Evolutionary conservation across 2,797 vertebrate species (phyloP), one percentile per base, ranked within the genome.

Genomic region (Staurois parvus): DNA sequence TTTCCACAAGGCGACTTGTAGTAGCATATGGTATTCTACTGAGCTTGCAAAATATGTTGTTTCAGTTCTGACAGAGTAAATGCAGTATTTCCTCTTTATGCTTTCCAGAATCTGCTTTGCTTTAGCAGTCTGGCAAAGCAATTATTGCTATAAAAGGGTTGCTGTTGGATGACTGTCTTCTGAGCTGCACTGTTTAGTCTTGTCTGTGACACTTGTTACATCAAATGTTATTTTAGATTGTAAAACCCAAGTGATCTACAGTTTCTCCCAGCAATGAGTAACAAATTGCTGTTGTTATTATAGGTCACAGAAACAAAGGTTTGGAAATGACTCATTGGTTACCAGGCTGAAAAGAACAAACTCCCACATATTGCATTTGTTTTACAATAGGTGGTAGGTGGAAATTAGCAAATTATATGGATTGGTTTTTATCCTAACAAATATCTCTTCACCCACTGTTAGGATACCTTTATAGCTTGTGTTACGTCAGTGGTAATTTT

Each of bases 1-100:
- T 84, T 85, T 66, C 85, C 72, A 48, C 79, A 72, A 73, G 72
- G 79, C 79, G 82, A 86, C 79, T 86, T 86, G 73, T 73, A 86
- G 79, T 52, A 82, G 24, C 85, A 86, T 86, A 86, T 86, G 74
- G 79, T 86, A 77, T 82, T 82, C 66, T 67, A 76, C 79, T 77
- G 85, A 82, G 85, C 52, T 79, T 77, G 67, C 79, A 85, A 34
- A 59, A 72, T 81, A 59, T 66, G 52, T 52, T 77, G 73, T 30
- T 82, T 73, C 37, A 77, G 67, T 72, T 86, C 42, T 85, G 34
- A 64, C 79, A 72, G 67, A 45, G 45, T 72, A 48, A 64, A 81
- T 62, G 79, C 67, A 76, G 32, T 81, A 37, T 72, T 84, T 62
- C 34, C 83, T 76, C 48, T 12, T 64, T 34, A 28, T 70, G 45